These are phyloP conservation scores for Pomatostomus ruficeps DNA, from an alignment of 2,113 vertebrate species.

Conservation along the genomic window DNA sequence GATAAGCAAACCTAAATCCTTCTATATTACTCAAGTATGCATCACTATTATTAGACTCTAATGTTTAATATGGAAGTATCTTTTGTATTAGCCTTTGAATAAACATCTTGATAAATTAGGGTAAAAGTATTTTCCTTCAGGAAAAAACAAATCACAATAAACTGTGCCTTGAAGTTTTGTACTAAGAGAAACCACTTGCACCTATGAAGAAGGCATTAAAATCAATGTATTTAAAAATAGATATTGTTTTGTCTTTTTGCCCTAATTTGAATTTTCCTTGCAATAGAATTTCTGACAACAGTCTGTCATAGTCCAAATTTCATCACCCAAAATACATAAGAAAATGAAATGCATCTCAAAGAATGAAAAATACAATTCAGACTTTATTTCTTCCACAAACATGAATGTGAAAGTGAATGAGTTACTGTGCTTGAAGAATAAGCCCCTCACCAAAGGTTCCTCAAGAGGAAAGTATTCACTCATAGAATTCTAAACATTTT, in stretches of 20 bases:
- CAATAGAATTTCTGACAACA: not conserved
- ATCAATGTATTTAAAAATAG: not conserved
- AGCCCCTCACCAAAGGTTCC: not conserved
- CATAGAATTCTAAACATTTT: not conserved
- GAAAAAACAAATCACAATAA: not conserved
- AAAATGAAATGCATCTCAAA: not conserved
- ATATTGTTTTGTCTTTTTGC: not conserved
- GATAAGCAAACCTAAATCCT: not conserved
- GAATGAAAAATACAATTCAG: not conserved
- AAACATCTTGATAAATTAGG: not conserved
- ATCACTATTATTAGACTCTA: not conserved
- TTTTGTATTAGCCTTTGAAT: not conserved
- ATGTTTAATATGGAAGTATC: not conserved
- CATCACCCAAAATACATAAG: not conserved
- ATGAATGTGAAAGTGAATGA: not conserved
- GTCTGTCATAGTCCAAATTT: not conserved
- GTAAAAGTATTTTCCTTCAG: not conserved
- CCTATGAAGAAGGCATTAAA: not conserved
- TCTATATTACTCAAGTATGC: not conserved
- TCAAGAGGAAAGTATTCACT: not conserved
- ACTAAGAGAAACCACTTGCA: not conserved
- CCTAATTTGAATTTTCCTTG: not conserved
- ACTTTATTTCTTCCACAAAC: not conserved
- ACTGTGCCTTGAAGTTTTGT: not conserved
- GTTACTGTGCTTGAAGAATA: not conserved